Percentiles rank a stretch among this genome's conserved stretches.
phyloP scores from a whole-genome alignment of 2,113 vertebrate species.

The Psettodes erumei region DNA sequence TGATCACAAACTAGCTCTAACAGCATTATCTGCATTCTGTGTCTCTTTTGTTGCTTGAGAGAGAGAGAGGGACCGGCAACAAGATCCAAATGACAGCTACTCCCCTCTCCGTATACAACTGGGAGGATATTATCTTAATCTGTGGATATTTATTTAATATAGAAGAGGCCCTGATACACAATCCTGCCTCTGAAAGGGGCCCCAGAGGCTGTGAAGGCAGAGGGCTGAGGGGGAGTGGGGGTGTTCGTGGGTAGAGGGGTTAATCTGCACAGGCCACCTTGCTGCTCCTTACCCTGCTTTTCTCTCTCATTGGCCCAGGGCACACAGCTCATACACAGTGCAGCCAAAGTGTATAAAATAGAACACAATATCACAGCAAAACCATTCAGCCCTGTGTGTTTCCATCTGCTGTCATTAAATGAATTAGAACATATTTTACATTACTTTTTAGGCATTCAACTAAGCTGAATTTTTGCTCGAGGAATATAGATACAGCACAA shows the following conservation, averaged over 20 bases:
- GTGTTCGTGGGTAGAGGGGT: slow-evolving; percentile 74
- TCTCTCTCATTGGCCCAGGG: slow-evolving; percentile 82
- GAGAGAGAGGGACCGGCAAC: slow-evolving; percentile 52
- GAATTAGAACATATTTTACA: slow-evolving; percentile 84
- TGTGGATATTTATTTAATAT: slow-evolving; percentile 82
- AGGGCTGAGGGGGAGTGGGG: slow-evolving; percentile 65
- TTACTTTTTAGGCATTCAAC: slow-evolving; percentile 80
- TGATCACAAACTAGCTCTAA: slow-evolving; percentile 32
- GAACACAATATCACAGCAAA: slow-evolving; percentile 79
- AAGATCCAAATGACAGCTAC: slow-evolving; percentile 71
- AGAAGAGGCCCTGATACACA: slow-evolving; percentile 79
- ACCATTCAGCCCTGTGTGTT: slow-evolving; percentile 80
- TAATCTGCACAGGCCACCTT: slow-evolving; percentile 88
- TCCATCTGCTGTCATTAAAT: slow-evolving; percentile 80
- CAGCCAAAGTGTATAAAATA: slow-evolving; percentile 78
- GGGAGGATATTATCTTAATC: slow-evolving; percentile 83
- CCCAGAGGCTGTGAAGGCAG: slow-evolving; percentile 72
- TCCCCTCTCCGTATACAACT: slow-evolving; percentile 69
- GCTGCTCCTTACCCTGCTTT: slow-evolving; percentile 81
- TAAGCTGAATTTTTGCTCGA: slow-evolving; percentile 81
- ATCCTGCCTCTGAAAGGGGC: slow-evolving; percentile 77
- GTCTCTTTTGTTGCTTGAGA: slow-evolving; percentile 56
- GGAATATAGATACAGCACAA: slow-evolving; percentile 82
- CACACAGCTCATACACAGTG: slow-evolving; percentile 71
- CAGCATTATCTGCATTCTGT: slow-evolving; percentile 54